Evolutionary conservation across 2,113 vertebrate genomes (phyloP).

Genomic region (Carettochelys insculpta): DNA sequence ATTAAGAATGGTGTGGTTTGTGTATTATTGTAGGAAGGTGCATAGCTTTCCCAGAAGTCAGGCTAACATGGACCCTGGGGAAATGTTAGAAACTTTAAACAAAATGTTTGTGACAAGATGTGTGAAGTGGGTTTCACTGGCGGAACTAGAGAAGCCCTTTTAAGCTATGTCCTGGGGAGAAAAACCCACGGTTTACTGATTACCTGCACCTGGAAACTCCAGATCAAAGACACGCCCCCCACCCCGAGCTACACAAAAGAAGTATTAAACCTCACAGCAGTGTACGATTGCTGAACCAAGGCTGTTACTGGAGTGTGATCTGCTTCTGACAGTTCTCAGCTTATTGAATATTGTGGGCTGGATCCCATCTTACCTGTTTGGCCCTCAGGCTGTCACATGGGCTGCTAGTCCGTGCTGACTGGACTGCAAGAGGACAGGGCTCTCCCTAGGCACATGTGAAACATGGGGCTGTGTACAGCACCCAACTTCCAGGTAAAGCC

Average conservation of each 20-base stretch:
- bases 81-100: not conserved
- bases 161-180: not conserved
- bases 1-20: not conserved
- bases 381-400: no score
- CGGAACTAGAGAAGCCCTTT: not conserved
- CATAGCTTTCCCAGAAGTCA: not conserved
- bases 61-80: not conserved
- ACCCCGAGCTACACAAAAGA: not conserved
- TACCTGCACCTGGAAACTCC: not conserved
- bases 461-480: no score
- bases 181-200: not conserved
- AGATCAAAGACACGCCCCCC: not conserved
- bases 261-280: not conserved
- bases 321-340: not conserved
- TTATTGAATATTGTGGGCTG: no score
- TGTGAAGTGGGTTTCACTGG: not conserved
- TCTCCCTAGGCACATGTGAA: no score
- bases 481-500: no score
- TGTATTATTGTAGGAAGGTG: not conserved
- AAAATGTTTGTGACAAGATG: not conserved
- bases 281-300: not conserved
- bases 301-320: not conserved
- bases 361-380: no score
- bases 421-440: no score
- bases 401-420: no score